Evolutionary conservation across 2,888 invertebrate genomes (phyloP), one percentile per base, ranked within the genome.

Genomic region (Patella depressa): DNA sequence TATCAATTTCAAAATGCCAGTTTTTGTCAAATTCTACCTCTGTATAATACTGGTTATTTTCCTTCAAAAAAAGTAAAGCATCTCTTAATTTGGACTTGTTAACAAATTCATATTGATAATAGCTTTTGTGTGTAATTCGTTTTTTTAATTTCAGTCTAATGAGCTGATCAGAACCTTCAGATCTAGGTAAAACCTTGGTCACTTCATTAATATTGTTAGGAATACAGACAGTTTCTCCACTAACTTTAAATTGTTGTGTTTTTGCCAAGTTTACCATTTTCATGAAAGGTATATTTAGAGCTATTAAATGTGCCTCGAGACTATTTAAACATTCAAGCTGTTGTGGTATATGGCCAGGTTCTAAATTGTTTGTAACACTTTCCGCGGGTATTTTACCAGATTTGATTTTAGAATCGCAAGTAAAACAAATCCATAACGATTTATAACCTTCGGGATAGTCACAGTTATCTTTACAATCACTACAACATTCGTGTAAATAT

Each of bases 341-440:
- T 72, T 29, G 34, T 34, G 72, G 72, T 45, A 72, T 72, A 45
- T 29, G 17, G 14, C 19, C 34, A 34, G 54, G 72, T 29, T 45
- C 53, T n/a, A 72, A 34, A 72, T 72, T 72, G 45, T 72, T 72
- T 14, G 53, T 53, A n/a, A 72, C 72, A 72, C 15, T 15, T 29
- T 72, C 72, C 3, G 72, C 54, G 17, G 72, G 72, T n/a, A 53
- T 72, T 45, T 72, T 72, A 9, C 72, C 72, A 15, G 11, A 11
- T 72, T 29, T 29, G 12, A 72, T 17, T 34, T 72, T 72, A 14
- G 29, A 29, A 14, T 29, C 3, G 53, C 53, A 72, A 12, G 17
- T 72, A 14, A 53, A 24, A 17, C 53, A 45, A 12, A 72, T 72
- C 45, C 72, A 72, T 34, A 57, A 57, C 17, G 57, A 57, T 57